Evolutionary conservation across 2,797 vertebrate genomes (phyloP).

Genomic region (Vespertilio murinus): DNA sequence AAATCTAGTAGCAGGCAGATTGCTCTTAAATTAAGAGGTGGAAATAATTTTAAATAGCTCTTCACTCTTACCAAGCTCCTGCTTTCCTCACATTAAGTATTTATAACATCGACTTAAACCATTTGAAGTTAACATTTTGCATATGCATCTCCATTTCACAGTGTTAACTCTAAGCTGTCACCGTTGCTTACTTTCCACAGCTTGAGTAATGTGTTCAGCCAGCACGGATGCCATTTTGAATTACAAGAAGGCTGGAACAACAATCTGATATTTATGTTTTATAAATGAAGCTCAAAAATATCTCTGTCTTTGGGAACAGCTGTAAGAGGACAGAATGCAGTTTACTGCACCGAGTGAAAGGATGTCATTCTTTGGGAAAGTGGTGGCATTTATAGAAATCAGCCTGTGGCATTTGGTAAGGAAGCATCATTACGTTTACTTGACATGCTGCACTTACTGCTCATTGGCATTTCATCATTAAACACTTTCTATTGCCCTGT

Average conservation of each 20-base stretch:
- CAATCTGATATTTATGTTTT: conserved; percentile 78
- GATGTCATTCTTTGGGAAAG: conserved; percentile 60
- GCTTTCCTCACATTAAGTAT: neutral
- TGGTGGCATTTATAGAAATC: conserved; percentile 45
- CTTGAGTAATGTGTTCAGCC: conserved; percentile 51
- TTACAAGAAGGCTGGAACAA: conserved; percentile 69
- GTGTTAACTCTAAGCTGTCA: conserved; percentile 71
- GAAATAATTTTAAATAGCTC: neutral
- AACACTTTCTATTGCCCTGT: neutral
- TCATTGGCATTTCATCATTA: neutral
- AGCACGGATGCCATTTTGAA: conserved; percentile 67
- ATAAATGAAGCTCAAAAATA: conserved; percentile 78
- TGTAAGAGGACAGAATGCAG: conserved; percentile 70
- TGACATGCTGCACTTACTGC: conserved; percentile 3
- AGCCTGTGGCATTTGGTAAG: neutral
- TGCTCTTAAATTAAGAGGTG: neutral
- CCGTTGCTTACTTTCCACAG: conserved; percentile 61
- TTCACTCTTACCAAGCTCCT: conserved; percentile 9
- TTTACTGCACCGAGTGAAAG: conserved; percentile 63
- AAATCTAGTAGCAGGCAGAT: neutral
- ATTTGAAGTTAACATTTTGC: conserved; percentile 23
- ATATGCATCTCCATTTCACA: conserved; percentile 66
- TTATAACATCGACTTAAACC: conserved; percentile 31
- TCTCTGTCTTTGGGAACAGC: conserved; percentile 65
- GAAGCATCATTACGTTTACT: conserved; percentile 41